These are phyloP conservation scores for Mus pahari DNA, from an alignment of 2,113 vertebrate species.

Conservation along the genomic window DNA sequence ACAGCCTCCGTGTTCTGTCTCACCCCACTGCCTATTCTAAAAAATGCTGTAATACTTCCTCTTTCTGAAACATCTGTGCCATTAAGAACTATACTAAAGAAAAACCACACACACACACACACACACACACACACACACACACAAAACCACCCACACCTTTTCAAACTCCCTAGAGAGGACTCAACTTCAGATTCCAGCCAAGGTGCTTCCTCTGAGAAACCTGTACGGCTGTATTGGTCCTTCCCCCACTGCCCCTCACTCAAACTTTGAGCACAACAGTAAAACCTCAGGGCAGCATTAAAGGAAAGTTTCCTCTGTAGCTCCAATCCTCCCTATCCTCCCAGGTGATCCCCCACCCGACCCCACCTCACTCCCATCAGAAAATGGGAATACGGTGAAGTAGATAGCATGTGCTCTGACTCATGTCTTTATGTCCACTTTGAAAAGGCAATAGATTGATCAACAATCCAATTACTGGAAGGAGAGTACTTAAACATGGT, in stretches of 20 bases:
- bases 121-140: no score
- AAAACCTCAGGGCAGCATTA: background rate
- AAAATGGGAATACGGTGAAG: background rate
- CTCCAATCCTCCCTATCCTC: background rate
- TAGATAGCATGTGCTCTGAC: background rate
- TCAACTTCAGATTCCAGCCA: slow-evolving; percentile 46
- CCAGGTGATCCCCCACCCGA: background rate
- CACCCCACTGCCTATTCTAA: slow-evolving; percentile 65
- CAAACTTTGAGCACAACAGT: background rate
- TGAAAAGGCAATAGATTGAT: slow-evolving; percentile 27
- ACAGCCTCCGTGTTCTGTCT: background rate
- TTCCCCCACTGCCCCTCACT: background rate
- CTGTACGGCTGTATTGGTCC: background rate
- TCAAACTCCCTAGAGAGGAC: slow-evolving; percentile 61
- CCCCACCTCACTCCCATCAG: background rate
- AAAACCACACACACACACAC: no score
- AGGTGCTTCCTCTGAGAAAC: slow-evolving; percentile 65
- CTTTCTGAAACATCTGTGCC: slow-evolving; percentile 65
- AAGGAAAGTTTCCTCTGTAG: background rate
- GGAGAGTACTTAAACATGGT: background rate
- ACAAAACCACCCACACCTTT: slow-evolving; percentile 21
- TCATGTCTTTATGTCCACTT: background rate
- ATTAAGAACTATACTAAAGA: slow-evolving; percentile 43
- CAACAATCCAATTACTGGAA: background rate
- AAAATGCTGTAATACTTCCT: slow-evolving; percentile 65